A percentile compares a stretch with the other conserved stretches of the same genome.
These are phyloP conservation scores for Thinocorus orbignyianus DNA, from an alignment of 2,113 vertebrate genomes.

Conservation along the genomic window DNA sequence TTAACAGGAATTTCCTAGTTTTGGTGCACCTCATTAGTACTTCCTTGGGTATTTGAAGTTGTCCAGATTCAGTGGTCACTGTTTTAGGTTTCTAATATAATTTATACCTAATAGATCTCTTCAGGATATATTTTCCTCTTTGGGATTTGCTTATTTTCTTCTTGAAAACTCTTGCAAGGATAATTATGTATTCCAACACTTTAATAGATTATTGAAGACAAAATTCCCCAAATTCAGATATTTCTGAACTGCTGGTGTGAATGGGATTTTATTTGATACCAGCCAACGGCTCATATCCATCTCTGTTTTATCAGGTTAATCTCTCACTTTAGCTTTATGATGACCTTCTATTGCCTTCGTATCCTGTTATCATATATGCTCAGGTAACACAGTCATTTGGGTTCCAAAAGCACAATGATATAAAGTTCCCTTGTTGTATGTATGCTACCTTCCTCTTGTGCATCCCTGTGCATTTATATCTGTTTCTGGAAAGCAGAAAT, in stretches of 20 bases:
- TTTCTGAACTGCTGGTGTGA: background rate
- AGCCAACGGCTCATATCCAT: background rate
- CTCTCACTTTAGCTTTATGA: background rate
- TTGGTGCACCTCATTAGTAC: background rate
- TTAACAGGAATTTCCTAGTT: background rate
- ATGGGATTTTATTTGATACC: background rate
- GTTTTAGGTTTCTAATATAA: background rate
- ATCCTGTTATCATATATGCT: background rate
- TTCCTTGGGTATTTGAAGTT: background rate
- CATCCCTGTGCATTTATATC: background rate
- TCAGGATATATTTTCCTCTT: background rate
- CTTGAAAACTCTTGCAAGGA: background rate
- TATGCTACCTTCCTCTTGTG: background rate
- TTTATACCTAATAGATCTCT: background rate
- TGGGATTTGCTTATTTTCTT: background rate
- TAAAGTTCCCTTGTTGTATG: background rate
- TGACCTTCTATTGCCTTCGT: background rate
- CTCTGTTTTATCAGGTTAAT: background rate
- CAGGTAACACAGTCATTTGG: background rate
- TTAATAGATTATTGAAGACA: background rate
- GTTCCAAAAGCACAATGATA: accelerated
- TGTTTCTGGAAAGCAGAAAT: background rate
- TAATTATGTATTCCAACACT: background rate
- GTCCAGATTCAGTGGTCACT: background rate
- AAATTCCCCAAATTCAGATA: background rate